Evolutionary conservation across 2,113 vertebrate genomes (phyloP).

Genomic region (Psephotus haematonotus): DNA sequence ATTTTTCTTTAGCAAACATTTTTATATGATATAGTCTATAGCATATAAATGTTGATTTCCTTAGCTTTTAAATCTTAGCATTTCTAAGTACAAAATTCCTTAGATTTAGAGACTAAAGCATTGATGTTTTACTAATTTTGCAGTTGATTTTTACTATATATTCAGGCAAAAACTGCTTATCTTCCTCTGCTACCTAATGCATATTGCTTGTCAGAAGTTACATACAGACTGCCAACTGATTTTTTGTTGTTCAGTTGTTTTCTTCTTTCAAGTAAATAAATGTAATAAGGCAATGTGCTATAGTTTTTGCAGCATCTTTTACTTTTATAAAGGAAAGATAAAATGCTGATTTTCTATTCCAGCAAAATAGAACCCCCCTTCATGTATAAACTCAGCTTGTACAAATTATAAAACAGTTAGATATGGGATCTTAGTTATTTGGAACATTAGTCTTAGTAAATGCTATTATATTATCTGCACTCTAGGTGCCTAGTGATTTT

Average conservation of each 20-base stretch:
- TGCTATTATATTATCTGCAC: not conserved
- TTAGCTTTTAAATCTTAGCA: not conserved
- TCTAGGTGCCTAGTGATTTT: not conserved
- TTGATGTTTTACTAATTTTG: not conserved
- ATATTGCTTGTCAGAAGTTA: not conserved
- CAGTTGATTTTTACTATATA: not conserved
- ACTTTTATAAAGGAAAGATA: not conserved
- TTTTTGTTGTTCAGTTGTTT: not conserved
- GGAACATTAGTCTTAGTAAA: not conserved
- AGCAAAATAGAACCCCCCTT: not conserved
- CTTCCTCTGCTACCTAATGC: not conserved
- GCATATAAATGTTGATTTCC: not conserved
- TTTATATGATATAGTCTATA: not conserved
- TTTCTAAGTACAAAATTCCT: not conserved
- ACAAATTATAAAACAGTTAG: not conserved
- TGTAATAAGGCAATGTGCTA: not conserved
- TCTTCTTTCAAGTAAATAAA: not conserved
- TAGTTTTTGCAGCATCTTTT: not conserved
- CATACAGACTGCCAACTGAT: not conserved
- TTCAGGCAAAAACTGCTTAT: not conserved
- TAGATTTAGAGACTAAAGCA: not conserved
- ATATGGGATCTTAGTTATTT: not conserved
- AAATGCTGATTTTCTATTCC: not conserved
- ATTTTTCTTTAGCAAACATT: not conserved
- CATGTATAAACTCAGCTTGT: not conserved